Evolutionary conservation across 2,797 vertebrate species (phyloP).

Genomic region (Mormyrus proboscirostris): DNA sequence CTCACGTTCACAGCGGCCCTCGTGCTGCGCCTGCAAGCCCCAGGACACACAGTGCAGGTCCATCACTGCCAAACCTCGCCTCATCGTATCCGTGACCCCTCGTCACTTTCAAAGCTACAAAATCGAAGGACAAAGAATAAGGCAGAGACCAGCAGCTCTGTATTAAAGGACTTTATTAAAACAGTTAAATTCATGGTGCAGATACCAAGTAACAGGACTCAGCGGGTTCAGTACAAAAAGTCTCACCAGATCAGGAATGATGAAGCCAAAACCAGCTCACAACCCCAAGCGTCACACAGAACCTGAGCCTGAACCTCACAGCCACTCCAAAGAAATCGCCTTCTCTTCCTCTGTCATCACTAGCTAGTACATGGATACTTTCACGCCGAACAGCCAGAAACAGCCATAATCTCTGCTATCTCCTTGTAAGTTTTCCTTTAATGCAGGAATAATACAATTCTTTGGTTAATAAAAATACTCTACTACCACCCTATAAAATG

Average conservation of each 20-base stretch:
- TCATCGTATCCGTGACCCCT: not conserved
- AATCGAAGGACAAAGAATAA: not conserved
- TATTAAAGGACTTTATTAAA: not conserved
- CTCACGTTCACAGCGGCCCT: slow-evolving; percentile 68
- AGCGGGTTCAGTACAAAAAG: not conserved
- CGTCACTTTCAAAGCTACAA: not conserved
- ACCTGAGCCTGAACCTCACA: not conserved
- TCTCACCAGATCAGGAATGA: not conserved
- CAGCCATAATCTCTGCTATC: not conserved
- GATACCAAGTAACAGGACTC: not conserved
- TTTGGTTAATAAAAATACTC: not conserved
- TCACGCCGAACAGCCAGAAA: not conserved
- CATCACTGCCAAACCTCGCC: not conserved
- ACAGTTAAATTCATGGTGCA: not conserved
- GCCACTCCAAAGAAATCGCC: not conserved
- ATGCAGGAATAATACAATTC: not conserved
- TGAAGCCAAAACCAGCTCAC: not conserved
- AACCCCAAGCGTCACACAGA: not conserved
- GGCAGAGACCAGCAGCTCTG: not conserved
- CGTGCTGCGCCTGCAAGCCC: slow-evolving; percentile 58
- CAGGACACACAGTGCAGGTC: not conserved
- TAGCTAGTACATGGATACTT: not conserved
- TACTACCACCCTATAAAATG: not conserved
- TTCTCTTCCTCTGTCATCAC: not conserved
- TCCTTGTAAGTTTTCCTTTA: not conserved